These are phyloP conservation scores for Protomyctophum bolini DNA, from an alignment of 2,113 vertebrate species.

Conservation along the genomic window DNA sequence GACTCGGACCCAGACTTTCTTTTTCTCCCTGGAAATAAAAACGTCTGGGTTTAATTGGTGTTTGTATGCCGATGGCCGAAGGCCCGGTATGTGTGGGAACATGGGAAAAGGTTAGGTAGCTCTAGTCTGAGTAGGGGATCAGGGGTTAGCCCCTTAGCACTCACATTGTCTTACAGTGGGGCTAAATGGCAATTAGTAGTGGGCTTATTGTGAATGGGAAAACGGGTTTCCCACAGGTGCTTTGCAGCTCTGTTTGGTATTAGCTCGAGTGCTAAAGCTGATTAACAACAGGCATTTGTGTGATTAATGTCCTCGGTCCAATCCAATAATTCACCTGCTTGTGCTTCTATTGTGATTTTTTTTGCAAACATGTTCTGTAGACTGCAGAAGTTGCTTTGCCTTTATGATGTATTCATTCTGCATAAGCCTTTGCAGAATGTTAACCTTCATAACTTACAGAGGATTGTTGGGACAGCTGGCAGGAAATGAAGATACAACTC, in stretches of 20 bases:
- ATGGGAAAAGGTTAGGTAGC: constrained; percentile 26
- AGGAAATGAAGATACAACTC: constrained; percentile 18
- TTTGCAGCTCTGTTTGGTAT: constrained; percentile 69
- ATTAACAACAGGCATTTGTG: constrained; percentile 69
- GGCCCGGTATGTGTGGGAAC: constrained; percentile 47
- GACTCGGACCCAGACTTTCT: too few species aligned
- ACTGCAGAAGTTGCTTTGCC: not conserved
- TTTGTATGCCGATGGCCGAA: constrained; percentile 25
- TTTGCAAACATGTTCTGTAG: not conserved
- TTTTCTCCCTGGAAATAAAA: too few species aligned
- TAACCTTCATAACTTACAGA: not conserved
- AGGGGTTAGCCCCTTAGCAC: constrained; percentile 34
- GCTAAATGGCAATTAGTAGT: constrained; percentile 52
- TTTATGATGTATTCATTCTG: not conserved
- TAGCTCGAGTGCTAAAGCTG: constrained; percentile 74
- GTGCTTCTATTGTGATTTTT: not conserved
- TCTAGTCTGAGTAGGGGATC: constrained; percentile 45
- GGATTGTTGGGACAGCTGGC: not conserved
- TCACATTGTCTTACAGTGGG: constrained; percentile 47
- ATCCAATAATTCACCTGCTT: constrained; percentile 50
- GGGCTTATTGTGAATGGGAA: constrained; percentile 49
- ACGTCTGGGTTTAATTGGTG: too few species aligned
- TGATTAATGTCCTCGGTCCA: constrained; percentile 52
- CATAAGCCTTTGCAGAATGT: not conserved
- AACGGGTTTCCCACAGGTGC: constrained; percentile 74